These are phyloP conservation scores for Philonicus albiceps DNA, from an alignment of 2,888 invertebrate genomes.

Conservation along the genomic window DNA sequence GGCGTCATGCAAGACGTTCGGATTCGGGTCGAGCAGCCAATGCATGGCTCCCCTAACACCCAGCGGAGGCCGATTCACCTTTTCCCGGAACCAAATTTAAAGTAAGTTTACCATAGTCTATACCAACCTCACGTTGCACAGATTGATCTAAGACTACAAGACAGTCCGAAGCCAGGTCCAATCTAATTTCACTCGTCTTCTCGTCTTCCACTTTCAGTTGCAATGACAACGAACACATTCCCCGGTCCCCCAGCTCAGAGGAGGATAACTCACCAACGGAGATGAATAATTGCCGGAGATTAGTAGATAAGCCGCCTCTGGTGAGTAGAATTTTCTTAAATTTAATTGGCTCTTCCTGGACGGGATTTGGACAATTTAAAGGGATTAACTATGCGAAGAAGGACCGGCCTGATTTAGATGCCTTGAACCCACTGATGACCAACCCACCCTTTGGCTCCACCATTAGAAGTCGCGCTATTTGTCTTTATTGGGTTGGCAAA, in stretches of 20 bases:
- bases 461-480: neutral
- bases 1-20: conserved; percentile 62
- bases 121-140: neutral
- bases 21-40: conserved; percentile 58
- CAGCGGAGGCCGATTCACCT: conserved; percentile 50
- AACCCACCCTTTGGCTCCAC: neutral
- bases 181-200: neutral
- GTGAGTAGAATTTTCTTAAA: conserved; percentile 53
- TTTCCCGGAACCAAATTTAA: conserved; percentile 49
- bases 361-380: neutral
- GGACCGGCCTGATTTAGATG: neutral
- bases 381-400: neutral
- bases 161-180: neutral
- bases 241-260: conserved; percentile 72
- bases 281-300: conserved; percentile 83
- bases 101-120: conserved; percentile 43
- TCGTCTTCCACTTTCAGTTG: conserved; percentile 37
- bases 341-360: neutral
- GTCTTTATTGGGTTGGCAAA: neutral
- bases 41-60: conserved; percentile 51
- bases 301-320: conserved; percentile 82
- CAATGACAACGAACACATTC: conserved; percentile 53
- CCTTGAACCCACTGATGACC: neutral
- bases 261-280: conserved; percentile 89
- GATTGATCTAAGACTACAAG: neutral